Conservation (phyloP, 1,140 invertebrate genomes). For the Drepana arcuata region DNA sequence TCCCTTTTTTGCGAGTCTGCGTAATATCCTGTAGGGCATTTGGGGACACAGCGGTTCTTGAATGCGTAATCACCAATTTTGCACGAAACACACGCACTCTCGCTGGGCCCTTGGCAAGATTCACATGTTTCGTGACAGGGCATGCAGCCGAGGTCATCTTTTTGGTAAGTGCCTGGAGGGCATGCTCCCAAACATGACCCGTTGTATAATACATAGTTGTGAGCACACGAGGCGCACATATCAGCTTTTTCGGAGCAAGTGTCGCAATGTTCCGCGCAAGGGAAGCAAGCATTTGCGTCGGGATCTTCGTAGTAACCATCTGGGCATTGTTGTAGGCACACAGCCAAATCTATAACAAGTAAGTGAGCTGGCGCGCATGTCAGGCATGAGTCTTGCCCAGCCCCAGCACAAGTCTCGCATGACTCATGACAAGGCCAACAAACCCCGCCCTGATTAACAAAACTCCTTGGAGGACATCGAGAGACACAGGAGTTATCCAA, state of each 20-base stretch:
- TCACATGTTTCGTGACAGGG: constrained; percentile 84
- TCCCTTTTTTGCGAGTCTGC: constrained; percentile 81
- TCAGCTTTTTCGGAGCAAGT: constrained; percentile 86
- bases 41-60: constrained; percentile 75
- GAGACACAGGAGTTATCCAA: constrained; percentile 86
- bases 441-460: constrained; percentile 81
- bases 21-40: constrained; percentile 80
- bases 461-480: constrained; percentile 85
- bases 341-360: constrained; percentile 83
- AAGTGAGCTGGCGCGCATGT: constrained; percentile 86
- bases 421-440: constrained; percentile 89
- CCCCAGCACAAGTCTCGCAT: constrained; percentile 86
- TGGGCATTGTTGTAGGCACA: constrained; percentile 87
- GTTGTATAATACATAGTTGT: constrained; percentile 85
- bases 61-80: constrained; percentile 76
- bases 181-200: constrained; percentile 87
- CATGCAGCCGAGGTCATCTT: constrained; percentile 81
- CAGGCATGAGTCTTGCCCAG: constrained; percentile 86
- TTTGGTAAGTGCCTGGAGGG: constrained; percentile 84
- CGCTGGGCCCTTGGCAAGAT: constrained; percentile 84
- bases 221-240: constrained; percentile 86
- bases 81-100: constrained; percentile 86
- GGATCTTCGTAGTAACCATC: constrained; percentile 89
- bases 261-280: constrained; percentile 82
- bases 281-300: constrained; percentile 81